These are phyloP conservation scores for Lerista edwardsae DNA, from an alignment of 2,797 vertebrate genomes.

Conservation along the genomic window DNA sequence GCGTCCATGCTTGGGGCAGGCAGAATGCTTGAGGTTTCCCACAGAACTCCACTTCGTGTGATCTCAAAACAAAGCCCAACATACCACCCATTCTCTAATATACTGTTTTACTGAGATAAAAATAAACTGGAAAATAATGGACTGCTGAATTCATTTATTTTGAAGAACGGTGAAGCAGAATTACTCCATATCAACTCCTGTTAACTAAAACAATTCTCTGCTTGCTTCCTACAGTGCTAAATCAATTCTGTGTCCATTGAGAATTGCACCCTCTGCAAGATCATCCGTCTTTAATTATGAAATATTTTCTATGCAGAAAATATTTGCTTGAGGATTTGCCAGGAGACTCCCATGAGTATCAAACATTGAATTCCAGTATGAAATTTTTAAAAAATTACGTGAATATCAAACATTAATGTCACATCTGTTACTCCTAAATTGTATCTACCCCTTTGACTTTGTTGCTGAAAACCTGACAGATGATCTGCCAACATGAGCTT, in stretches of 20 bases:
- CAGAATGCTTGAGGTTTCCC: too few relatives aligned
- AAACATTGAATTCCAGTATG: constrained; percentile 1
- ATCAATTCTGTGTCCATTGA: not conserved
- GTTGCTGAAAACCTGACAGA: not conserved
- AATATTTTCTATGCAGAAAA: constrained; percentile 3
- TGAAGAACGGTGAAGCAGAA: not conserved
- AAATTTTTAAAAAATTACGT: not conserved
- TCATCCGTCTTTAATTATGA: constrained; percentile 14
- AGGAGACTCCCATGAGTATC: constrained; percentile 14
- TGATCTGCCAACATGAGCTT: not conserved
- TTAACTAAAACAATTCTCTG: not conserved
- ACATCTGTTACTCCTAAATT: not conserved
- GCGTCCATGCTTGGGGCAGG: too few relatives aligned
- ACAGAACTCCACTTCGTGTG: too few relatives aligned
- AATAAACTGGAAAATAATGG: not conserved
- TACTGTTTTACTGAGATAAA: not conserved
- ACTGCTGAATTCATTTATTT: not conserved
- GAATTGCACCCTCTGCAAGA: not conserved
- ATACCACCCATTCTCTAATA: too few relatives aligned
- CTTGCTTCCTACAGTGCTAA: not conserved
- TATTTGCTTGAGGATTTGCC: not conserved
- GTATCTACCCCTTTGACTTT: not conserved
- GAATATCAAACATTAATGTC: constrained; percentile 5
- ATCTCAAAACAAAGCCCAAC: too few relatives aligned
- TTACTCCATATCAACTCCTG: not conserved